phyloP scores from a whole-genome alignment of 2,888 invertebrate genomes.

The Hypena proboscidalis region DNA sequence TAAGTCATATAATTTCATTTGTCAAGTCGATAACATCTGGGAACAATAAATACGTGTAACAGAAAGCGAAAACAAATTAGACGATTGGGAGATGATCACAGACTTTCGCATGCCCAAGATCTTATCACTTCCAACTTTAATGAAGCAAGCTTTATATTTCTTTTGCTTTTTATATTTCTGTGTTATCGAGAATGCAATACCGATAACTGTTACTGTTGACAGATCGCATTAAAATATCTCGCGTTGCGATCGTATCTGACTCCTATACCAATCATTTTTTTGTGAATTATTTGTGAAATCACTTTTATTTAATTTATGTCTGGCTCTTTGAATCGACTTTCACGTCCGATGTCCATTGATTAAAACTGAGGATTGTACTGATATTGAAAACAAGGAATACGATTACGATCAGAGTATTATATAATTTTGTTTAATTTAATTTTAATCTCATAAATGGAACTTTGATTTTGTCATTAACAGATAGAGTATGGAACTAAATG shows the following conservation, averaged over 20 bases:
- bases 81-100: conserved; percentile 63
- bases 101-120: conserved; percentile 61
- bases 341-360: conserved; percentile 34
- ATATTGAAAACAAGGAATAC: conserved; percentile 1
- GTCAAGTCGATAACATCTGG: conserved; percentile 73
- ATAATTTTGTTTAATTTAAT: neutral
- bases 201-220: conserved; percentile 48
- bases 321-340: conserved; percentile 30
- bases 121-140: conserved; percentile 44
- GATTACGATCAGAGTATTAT: neutral
- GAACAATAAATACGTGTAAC: conserved; percentile 70
- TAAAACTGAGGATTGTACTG: conserved; percentile 8
- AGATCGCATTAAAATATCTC: conserved; percentile 57
- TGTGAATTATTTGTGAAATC: conserved; percentile 36
- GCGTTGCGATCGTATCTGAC: conserved; percentile 50
- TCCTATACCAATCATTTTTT: conserved; percentile 48
- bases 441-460: neutral
- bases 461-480: no score
- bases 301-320: conserved; percentile 42
- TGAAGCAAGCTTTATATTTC: conserved; percentile 39
- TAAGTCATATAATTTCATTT: conserved; percentile 72
- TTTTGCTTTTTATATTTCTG: conserved; percentile 35
- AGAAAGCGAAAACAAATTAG: conserved; percentile 80
- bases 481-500: no score
- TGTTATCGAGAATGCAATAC: conserved; percentile 20